A percentile compares a stretch with the other conserved stretches of the same genome.
These are phyloP conservation scores for Brevipalpus yothersi DNA, from an alignment of 1,140 invertebrate species.

Conservation along the genomic window DNA sequence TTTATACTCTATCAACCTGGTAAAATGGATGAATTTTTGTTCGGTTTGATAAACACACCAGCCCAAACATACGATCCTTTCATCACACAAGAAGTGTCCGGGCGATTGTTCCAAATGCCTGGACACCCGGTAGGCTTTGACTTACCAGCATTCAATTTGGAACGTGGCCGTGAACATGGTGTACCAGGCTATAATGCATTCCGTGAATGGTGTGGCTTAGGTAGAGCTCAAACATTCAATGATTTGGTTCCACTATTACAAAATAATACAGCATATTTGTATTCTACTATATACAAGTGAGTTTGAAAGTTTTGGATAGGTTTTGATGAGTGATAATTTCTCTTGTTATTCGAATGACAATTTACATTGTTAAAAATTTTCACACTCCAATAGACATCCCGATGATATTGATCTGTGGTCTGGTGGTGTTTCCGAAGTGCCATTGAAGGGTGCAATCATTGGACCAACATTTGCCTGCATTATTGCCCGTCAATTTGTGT, in stretches of 20 bases:
- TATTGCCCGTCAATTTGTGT: slow-evolving; percentile 28
- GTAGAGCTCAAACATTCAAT: slow-evolving; percentile 14
- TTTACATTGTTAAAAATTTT: neutral
- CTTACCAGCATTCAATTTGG: slow-evolving; percentile 59
- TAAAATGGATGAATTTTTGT: slow-evolving; percentile 65
- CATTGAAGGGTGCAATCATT: slow-evolving; percentile 59
- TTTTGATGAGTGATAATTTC: neutral
- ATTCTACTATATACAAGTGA: slow-evolving; percentile 15
- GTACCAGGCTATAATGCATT: slow-evolving; percentile 49
- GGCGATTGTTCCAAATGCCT: slow-evolving; percentile 39
- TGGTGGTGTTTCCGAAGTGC: slow-evolving; percentile 51
- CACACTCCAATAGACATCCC: slow-evolving; percentile 1
- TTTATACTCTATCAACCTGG: slow-evolving; percentile 74
- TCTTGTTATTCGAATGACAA: neutral
- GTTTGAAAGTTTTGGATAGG: neutral
- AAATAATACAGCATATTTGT: slow-evolving; percentile 14
- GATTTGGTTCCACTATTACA: slow-evolving; percentile 13
- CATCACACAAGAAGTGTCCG: slow-evolving; percentile 48
- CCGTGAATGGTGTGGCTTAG: slow-evolving; percentile 39
- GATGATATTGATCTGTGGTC: slow-evolving; percentile 26
- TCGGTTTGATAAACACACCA: slow-evolving; percentile 75
- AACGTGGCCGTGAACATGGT: slow-evolving; percentile 65
- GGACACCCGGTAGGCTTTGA: slow-evolving; percentile 39
- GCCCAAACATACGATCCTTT: slow-evolving; percentile 85
- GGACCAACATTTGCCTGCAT: slow-evolving; percentile 51